phyloP scores from a whole-genome alignment of 2,888 invertebrate species.

The Drosophila greeni region DNA sequence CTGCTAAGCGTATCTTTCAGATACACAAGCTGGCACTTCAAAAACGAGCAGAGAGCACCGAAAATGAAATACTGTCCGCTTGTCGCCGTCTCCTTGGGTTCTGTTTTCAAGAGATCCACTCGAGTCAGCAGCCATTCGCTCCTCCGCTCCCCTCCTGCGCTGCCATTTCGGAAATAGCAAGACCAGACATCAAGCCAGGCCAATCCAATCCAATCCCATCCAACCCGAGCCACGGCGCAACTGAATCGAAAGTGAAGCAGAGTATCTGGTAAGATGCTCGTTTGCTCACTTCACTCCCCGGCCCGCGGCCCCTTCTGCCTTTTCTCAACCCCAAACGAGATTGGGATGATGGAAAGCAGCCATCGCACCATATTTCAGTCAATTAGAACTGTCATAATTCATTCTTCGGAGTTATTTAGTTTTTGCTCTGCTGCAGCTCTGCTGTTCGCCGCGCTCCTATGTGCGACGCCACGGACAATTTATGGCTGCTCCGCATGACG shows the following conservation, averaged over 20 bases:
- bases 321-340: constrained; percentile 26
- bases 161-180: constrained; percentile 53
- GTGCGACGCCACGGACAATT: constrained; percentile 63
- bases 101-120: constrained; percentile 46
- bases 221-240: constrained; percentile 50
- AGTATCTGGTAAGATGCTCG: constrained; percentile 69
- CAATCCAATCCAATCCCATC: constrained; percentile 48
- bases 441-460: constrained; percentile 18
- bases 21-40: constrained; percentile 74
- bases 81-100: constrained; percentile 66
- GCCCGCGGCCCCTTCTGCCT: constrained; percentile 2
- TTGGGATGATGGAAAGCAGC: constrained; percentile 73
- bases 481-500: constrained; percentile 75
- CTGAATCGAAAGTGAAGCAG: constrained; percentile 66
- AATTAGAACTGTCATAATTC: constrained; percentile 79
- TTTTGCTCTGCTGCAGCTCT: constrained; percentile 34
- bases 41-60: constrained; percentile 39
- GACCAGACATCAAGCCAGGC: constrained; percentile 39
- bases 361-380: constrained; percentile 77
- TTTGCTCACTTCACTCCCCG: constrained; percentile 52
- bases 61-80: constrained; percentile 62
- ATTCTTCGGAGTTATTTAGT: constrained; percentile 76
- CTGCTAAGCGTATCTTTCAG: constrained; percentile 74
- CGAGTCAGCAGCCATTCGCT: constrained; percentile 16
- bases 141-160: constrained; percentile 11